phyloP scores from a whole-genome alignment of 2,888 invertebrate genomes.

The Netelia inedita region DNA sequence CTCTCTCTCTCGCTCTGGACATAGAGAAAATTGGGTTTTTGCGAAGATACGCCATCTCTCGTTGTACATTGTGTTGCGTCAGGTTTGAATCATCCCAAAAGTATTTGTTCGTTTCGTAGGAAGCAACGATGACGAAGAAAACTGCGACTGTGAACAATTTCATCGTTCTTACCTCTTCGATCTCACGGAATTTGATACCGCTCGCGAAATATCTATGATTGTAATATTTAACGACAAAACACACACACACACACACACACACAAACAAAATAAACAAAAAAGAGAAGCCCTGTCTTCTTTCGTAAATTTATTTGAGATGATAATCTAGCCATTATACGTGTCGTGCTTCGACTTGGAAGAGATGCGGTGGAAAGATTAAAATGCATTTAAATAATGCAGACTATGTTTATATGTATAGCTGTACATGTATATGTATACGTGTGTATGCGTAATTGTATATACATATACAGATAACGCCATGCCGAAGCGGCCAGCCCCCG shows the following conservation, averaged over 20 bases:
- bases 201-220: no score
- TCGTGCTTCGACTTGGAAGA: constrained; percentile 7
- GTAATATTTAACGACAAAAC: no score
- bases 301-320: not conserved
- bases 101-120: not conserved
- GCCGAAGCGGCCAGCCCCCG: constrained; percentile 58
- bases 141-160: not conserved
- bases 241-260: no score
- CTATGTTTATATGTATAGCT: not conserved
- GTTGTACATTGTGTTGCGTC: constrained; percentile 1
- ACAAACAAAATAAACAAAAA: not conserved
- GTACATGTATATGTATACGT: no score
- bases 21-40: constrained; percentile 39
- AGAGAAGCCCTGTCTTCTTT: not conserved
- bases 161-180: not conserved
- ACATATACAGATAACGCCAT: constrained; percentile 38
- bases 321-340: not conserved
- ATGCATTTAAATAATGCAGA: constrained; percentile 59
- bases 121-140: not conserved
- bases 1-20: not conserved
- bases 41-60: constrained; percentile 26
- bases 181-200: not conserved
- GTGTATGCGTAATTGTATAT: not conserved
- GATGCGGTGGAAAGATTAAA: constrained; percentile 58
- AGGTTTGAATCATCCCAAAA: not conserved